Evolutionary conservation across 92 coral and sea anemone genomes (phyloP).

Genomic region (Plumapathes pennacea): DNA sequence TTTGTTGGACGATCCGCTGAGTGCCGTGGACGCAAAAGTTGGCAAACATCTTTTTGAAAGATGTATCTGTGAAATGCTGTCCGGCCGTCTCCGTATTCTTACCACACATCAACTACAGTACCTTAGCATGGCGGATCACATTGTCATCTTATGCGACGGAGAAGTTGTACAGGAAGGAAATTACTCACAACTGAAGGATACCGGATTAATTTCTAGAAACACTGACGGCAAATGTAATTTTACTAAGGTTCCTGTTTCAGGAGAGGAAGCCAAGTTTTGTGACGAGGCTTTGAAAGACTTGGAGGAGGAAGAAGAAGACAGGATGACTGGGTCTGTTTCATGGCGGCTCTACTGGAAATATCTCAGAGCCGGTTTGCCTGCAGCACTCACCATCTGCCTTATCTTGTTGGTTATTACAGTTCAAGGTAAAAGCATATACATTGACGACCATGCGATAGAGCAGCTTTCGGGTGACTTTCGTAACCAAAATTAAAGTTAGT

Average conservation of each 20-base stretch:
- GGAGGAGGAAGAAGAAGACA: slow-evolving; percentile 63
- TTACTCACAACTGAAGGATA: too few relatives aligned
- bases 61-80: slow-evolving; percentile 73
- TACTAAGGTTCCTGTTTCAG: too few relatives aligned
- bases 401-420: slow-evolving; percentile 41
- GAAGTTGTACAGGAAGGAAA: slow-evolving; percentile 80
- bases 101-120: slow-evolving; percentile 81
- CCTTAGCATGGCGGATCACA: slow-evolving; percentile 79
- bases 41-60: slow-evolving; percentile 78
- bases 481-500: too few relatives aligned
- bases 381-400: slow-evolving; percentile 47
- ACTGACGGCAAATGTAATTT: too few relatives aligned
- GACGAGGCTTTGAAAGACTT: slow-evolving; percentile 24
- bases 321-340: slow-evolving; percentile 44
- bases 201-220: too few relatives aligned
- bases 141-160: slow-evolving; percentile 84
- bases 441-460: background rate
- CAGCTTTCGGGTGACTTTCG: too few relatives aligned
- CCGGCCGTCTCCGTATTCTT: slow-evolving; percentile 65
- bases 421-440: slow-evolving; percentile 71
- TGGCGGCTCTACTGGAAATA: slow-evolving; percentile 68
- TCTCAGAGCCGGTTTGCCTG: slow-evolving; percentile 62
- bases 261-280: slow-evolving; percentile 17
- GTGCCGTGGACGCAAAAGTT: slow-evolving; percentile 58
- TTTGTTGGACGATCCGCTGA: slow-evolving; percentile 73